Evolutionary conservation across 2,797 vertebrate genomes (phyloP).

Genomic region (Neomorphus geoffroyi): DNA sequence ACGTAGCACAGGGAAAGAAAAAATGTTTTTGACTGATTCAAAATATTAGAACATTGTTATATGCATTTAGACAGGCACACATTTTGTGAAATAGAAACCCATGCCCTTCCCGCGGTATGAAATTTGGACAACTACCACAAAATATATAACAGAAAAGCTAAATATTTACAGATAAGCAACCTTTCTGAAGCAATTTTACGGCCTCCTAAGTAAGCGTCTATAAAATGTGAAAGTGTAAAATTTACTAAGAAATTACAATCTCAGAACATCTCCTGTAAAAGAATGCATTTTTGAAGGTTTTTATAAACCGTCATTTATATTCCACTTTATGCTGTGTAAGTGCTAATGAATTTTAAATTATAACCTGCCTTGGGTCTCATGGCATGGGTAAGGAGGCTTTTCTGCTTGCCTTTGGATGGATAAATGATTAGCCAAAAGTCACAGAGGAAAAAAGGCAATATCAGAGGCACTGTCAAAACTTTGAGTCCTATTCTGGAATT

Average conservation of each 20-base stretch:
- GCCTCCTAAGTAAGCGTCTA: background rate
- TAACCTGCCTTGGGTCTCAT: background rate
- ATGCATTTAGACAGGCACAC: background rate
- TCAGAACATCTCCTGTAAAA: background rate
- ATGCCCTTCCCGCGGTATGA: background rate
- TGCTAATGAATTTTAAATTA: background rate
- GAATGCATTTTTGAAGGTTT: background rate
- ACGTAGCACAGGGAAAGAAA: conserved; percentile 4
- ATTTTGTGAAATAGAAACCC: background rate
- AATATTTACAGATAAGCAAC: background rate
- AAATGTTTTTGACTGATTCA: background rate
- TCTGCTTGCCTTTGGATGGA: background rate
- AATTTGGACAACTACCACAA: background rate
- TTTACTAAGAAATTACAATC: background rate
- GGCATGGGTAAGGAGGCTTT: background rate
- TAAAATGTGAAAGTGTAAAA: background rate
- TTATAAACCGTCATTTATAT: background rate
- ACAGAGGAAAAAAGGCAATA: background rate
- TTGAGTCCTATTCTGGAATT: background rate
- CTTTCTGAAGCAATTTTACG: background rate
- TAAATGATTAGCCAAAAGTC: background rate
- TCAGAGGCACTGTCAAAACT: background rate
- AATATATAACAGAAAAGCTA: background rate
- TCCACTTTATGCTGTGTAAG: background rate
- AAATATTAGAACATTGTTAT: background rate